phyloP scores from a whole-genome alignment of 2,797 vertebrate species.

The Alectoris magna region DNA sequence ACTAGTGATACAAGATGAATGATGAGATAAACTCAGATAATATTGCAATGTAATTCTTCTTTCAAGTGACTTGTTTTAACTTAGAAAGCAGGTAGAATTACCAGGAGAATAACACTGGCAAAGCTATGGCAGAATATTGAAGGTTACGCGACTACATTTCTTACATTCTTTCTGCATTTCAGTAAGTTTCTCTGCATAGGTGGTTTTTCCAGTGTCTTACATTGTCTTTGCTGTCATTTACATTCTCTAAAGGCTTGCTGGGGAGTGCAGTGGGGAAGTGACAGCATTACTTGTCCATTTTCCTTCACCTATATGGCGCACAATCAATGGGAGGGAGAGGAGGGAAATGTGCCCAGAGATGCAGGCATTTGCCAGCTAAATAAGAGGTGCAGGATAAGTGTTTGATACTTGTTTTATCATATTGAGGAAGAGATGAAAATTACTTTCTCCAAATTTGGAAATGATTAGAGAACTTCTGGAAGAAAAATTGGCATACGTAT shows the following conservation, averaged over 20 bases:
- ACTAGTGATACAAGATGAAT: not conserved
- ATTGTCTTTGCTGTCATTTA: not conserved
- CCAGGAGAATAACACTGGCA: not conserved
- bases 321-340: not conserved
- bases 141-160: not conserved
- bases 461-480: not conserved
- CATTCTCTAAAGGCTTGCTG: not conserved
- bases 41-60: not conserved
- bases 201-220: not conserved
- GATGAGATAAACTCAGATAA: not conserved
- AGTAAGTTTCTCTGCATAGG: not conserved
- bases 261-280: not conserved
- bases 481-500: not conserved
- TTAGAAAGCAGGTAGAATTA: not conserved
- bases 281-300: not conserved
- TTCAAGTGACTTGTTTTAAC: slow-evolving; percentile 7
- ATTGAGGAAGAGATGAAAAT: not conserved
- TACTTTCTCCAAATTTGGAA: not conserved
- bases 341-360: not conserved
- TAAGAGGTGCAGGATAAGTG: not conserved
- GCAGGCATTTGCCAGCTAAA: not conserved
- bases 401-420: not conserved
- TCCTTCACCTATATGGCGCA: not conserved
- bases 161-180: not conserved
- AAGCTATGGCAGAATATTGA: not conserved